phyloP scores from a whole-genome alignment of 92 coral and sea anemone species.

The Scolanthus callimorphus region DNA sequence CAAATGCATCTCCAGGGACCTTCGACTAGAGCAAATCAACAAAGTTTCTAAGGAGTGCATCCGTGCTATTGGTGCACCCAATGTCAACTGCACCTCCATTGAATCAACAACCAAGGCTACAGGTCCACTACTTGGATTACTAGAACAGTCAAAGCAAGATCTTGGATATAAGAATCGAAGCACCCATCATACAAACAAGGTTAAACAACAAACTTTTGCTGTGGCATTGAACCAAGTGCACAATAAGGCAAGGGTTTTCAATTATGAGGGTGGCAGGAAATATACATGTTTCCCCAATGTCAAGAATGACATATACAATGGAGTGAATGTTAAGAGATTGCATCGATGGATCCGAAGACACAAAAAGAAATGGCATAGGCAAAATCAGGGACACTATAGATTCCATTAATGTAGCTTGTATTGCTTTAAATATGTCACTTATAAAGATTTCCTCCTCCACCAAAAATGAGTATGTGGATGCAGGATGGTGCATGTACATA shows the following conservation, averaged over 20 bases:
- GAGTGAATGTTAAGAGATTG: conserved; percentile 2
- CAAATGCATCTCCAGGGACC: conserved; percentile 48
- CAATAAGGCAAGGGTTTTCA: conserved; percentile 21
- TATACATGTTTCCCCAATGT: conserved; percentile 29
- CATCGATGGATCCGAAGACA: conserved; percentile 19
- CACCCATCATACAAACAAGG: conserved; percentile 35
- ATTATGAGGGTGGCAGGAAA: conserved; percentile 19
- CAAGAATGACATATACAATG: conserved; percentile 4
- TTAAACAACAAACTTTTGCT: conserved; percentile 3
- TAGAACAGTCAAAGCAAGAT: conserved; percentile 23
- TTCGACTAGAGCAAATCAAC: conserved; percentile 28
- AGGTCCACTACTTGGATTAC: conserved; percentile 24
- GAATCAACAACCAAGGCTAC: conserved; percentile 26
- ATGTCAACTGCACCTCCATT: conserved; percentile 18
- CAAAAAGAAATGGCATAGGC: conserved; percentile 21
- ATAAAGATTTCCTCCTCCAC: too few relatives aligned
- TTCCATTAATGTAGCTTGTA: neutral
- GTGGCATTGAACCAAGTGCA: conserved; percentile 16
- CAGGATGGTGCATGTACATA: neutral
- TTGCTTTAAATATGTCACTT: too few relatives aligned
- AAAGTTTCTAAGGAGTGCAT: conserved; percentile 40
- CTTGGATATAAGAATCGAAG: conserved; percentile 5
- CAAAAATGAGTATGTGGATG: too few relatives aligned
- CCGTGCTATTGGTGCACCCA: conserved; percentile 42
- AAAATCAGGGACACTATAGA: conserved; percentile 8